A percentile compares a stretch with the other conserved stretches of the same genome.
Evolutionary conservation across 2,888 invertebrate species (phyloP).

Genomic region (Caenorhabditis drosophilae): DNA sequence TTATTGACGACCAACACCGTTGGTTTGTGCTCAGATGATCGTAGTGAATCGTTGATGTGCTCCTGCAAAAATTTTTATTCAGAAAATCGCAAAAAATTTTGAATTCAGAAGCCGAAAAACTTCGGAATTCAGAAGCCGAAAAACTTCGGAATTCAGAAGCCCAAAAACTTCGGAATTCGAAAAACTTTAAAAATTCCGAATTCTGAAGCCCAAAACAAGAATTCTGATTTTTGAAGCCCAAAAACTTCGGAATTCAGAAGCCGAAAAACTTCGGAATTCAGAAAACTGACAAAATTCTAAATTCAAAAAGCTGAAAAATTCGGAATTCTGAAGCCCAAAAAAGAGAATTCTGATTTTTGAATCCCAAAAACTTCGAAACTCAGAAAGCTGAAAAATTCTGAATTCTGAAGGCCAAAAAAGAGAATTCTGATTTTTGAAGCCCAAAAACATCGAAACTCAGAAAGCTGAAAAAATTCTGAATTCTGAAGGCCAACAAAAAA

Average conservation of each 20-base stretch:
- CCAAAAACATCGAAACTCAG: background rate
- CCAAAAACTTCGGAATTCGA: background rate
- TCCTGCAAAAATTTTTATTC: constrained; percentile 15
- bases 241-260: background rate
- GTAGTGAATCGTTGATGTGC: constrained; percentile 14
- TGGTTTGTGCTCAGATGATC: constrained; percentile 31
- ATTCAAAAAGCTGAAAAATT: no score
- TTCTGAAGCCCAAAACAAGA: background rate
- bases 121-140: background rate
- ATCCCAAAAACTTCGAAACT: background rate
- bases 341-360: background rate
- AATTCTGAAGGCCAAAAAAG: background rate
- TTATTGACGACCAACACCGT: constrained; percentile 51
- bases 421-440: background rate
- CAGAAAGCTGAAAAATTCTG: background rate
- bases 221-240: background rate
- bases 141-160: background rate
- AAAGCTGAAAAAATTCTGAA: background rate
- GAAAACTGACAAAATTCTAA: no score
- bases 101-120: background rate
- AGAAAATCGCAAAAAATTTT: no score
- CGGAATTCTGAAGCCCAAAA: background rate
- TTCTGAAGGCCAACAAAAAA: no score
- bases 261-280: background rate
- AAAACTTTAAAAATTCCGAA: background rate